Evolutionary conservation across 2,888 invertebrate species (phyloP), one percentile per base, ranked within the genome.

Genomic region (Acleris holmiana): DNA sequence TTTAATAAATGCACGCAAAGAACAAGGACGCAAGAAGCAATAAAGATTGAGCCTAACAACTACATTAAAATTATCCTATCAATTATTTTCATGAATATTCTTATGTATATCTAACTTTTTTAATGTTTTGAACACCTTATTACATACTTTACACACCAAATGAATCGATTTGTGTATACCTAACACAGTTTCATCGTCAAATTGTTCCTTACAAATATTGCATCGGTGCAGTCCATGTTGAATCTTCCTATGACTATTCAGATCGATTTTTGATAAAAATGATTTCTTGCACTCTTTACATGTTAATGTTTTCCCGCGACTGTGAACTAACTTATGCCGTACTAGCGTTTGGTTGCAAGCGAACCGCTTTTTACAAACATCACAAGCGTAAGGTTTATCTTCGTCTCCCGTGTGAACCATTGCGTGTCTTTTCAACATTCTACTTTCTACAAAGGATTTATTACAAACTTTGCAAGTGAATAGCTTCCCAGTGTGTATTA

Each of bases 381-480:
- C 44, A 17, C 17, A 35, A 13, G 13, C 8, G 35, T 13, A 35
- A 35, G 35, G 35, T 13, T 35, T 35, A 35, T 44, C 8, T 8
- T 44, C n/a, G 2, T 18, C 47, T 13, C 47, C 29, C 17, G 15
- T 5, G 19, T 53, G 51, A 13, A 21, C 13, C 10, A 18, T 10
- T 6, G 10, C 21, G 18, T 53, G 51, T 10, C 15, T 29, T 17
- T 35, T 53, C 51, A 53, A 18, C 13, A 17, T 17, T n/a, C 18
- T 2, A 13, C 17, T 53, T 19, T 29, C 35, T 18, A 13, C 18
- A 35, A 53, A 53, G 2, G 17, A 18, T 6, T 18, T 53, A 18
- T 53, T 5, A 17, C 51, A 53, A 10, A 53, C 15, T 8, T 53
- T 15, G 35, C 51, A 53, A 29, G 35, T 21, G 51, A 35, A 35